phyloP scores from a whole-genome alignment of 2,888 invertebrate genomes.

The Drosophila buzzatii region DNA sequence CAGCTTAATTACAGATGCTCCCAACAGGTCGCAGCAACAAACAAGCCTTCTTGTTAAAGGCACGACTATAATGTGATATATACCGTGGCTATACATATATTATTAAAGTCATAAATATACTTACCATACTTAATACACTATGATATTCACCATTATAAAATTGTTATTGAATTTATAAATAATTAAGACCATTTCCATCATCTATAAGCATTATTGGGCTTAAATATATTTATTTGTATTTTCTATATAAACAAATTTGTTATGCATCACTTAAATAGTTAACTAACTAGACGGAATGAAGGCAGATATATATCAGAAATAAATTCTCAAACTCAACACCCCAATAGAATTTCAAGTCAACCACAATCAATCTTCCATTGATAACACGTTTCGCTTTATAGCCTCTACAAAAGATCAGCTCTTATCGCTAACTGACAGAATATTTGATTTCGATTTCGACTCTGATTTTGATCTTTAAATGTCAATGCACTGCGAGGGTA shows the following conservation, averaged over 20 bases:
- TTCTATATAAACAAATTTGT: neutral
- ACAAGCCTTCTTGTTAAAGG: neutral
- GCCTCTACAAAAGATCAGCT: neutral
- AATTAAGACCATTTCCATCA: accelerated
- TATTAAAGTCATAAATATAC: neutral
- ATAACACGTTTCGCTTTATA: constrained; percentile 7
- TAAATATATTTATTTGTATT: neutral
- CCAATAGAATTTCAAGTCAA: neutral
- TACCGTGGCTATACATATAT: neutral
- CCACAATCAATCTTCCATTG: constrained; percentile 15
- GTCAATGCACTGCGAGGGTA: constrained; percentile 53
- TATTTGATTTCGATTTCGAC: constrained; percentile 41
- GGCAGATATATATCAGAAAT: neutral
- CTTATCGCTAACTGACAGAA: constrained; percentile 29
- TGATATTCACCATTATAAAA: neutral
- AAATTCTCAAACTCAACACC: neutral
- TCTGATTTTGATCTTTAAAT: constrained; percentile 21
- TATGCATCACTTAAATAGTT: neutral
- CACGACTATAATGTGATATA: neutral
- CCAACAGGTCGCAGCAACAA: constrained; percentile 7
- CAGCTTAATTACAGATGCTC: constrained; percentile 59
- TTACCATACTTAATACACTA: too few species aligned
- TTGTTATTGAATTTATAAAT: neutral
- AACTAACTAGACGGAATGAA: neutral
- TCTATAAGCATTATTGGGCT: neutral